These are phyloP conservation scores for Mohoua ochrocephala DNA, from an alignment of 2,113 vertebrate genomes.

Conservation along the genomic window DNA sequence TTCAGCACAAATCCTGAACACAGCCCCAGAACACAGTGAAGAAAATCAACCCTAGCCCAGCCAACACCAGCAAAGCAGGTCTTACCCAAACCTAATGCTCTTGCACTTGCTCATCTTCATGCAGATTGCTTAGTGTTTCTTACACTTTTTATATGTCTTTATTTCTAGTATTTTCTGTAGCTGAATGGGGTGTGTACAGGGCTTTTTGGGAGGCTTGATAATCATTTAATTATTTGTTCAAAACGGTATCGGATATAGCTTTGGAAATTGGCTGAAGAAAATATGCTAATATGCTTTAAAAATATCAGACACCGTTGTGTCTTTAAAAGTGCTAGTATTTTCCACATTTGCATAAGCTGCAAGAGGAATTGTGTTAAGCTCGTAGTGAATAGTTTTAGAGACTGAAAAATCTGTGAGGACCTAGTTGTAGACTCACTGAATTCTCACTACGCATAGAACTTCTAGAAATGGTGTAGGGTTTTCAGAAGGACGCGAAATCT, in stretches of 20 bases:
- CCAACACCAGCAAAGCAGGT: not conserved
- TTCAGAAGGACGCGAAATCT: not conserved
- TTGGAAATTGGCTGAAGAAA: not conserved
- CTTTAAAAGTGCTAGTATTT: not conserved
- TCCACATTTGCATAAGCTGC: not conserved
- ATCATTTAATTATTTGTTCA: not conserved
- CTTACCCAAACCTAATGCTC: not conserved
- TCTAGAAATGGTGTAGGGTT: not conserved
- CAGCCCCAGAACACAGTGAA: too few species aligned
- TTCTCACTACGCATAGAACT: not conserved
- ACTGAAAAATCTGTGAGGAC: not conserved
- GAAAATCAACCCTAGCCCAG: not conserved
- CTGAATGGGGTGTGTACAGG: not conserved
- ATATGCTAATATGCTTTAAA: not conserved
- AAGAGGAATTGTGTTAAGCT: not conserved
- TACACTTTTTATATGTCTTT: not conserved
- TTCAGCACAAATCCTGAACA: not conserved
- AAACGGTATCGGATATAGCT: not conserved
- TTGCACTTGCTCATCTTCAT: not conserved
- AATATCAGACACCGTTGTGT: not conserved
- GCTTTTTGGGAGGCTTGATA: not conserved
- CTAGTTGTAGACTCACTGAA: not conserved
- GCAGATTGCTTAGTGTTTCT: not conserved
- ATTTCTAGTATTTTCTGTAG: not conserved
- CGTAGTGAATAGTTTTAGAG: fast-evolving